A percentile compares a stretch with the other conserved stretches of the same genome.
Conservation (phyloP, 2,888 invertebrate genomes). For the Tetheella fluctuosa region DNA sequence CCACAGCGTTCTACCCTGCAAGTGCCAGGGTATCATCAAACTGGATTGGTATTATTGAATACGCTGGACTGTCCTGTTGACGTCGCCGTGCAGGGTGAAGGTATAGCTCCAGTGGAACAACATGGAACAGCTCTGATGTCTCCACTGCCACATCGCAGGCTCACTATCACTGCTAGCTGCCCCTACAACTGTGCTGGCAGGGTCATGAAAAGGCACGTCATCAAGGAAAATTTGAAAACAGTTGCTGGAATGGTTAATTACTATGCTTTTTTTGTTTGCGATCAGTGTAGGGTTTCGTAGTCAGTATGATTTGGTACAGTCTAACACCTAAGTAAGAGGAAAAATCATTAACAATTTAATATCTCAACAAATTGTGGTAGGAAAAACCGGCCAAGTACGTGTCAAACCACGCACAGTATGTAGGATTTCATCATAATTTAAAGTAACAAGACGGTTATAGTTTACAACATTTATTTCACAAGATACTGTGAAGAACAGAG, state of each 20-base stretch:
- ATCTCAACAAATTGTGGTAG: no score
- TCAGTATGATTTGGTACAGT: no score
- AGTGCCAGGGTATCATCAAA: constrained; percentile 64
- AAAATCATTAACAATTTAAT: no score
- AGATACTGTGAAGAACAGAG: no score
- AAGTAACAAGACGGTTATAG: no score
- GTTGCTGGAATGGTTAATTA: constrained; percentile 60
- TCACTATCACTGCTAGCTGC: constrained; percentile 50
- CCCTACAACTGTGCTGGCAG: constrained; percentile 64
- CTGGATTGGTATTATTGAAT: constrained; percentile 86
- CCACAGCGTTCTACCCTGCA: constrained; percentile 72
- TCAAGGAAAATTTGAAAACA: constrained; percentile 54
- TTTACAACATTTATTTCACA: no score
- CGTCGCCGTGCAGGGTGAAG: constrained; percentile 58
- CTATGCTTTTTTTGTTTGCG: not conserved
- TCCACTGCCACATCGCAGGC: constrained; percentile 57
- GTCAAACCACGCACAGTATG: no score
- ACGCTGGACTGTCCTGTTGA: constrained; percentile 85
- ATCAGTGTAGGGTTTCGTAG: no score
- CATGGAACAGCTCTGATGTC: constrained; percentile 71
- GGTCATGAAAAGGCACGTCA: constrained; percentile 51
- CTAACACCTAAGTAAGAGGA: no score
- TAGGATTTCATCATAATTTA: no score
- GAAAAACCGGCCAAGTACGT: no score
- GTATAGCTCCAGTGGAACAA: constrained; percentile 59